phyloP scores from a whole-genome alignment of 2,888 invertebrate species.

The Oligia strigilis region DNA sequence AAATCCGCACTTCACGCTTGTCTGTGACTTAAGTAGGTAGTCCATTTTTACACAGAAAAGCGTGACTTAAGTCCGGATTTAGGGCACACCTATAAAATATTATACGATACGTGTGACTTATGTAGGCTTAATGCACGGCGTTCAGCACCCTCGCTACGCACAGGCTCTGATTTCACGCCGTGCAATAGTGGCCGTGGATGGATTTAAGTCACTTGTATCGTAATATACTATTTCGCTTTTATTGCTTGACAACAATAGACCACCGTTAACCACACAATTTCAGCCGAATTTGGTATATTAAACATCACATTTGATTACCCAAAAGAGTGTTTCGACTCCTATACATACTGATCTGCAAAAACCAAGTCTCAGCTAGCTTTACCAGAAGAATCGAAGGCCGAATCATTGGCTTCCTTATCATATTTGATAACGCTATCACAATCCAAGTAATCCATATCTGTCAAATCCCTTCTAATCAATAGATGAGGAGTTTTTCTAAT shows the following conservation, averaged over 20 bases:
- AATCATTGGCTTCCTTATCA: constrained; percentile 72
- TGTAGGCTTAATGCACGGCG: too few species aligned
- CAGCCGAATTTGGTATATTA: constrained; percentile 24
- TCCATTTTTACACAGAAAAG: too few species aligned
- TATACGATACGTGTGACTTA: too few species aligned
- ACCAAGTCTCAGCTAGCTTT: constrained; percentile 67
- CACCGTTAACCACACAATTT: background rate
- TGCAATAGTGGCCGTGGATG: too few species aligned
- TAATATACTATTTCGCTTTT: background rate
- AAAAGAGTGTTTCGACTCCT: constrained; percentile 13
- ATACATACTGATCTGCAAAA: background rate
- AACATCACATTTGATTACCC: constrained; percentile 20
- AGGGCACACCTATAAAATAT: too few species aligned
- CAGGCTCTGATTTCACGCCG: background rate
- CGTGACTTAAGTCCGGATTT: too few species aligned
- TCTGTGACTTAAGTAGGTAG: background rate
- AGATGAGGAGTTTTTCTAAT: constrained; percentile 85
- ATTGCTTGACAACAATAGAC: background rate
- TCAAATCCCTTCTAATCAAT: constrained; percentile 80
- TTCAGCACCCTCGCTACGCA: too few species aligned
- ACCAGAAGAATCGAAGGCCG: constrained; percentile 68
- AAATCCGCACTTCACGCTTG: background rate
- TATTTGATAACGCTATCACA: constrained; percentile 77
- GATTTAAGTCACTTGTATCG: too few species aligned
- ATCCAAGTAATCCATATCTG: constrained; percentile 84